These are phyloP conservation scores for Chorisops tibialis DNA, from an alignment of 2,888 invertebrate species.

Conservation along the genomic window DNA sequence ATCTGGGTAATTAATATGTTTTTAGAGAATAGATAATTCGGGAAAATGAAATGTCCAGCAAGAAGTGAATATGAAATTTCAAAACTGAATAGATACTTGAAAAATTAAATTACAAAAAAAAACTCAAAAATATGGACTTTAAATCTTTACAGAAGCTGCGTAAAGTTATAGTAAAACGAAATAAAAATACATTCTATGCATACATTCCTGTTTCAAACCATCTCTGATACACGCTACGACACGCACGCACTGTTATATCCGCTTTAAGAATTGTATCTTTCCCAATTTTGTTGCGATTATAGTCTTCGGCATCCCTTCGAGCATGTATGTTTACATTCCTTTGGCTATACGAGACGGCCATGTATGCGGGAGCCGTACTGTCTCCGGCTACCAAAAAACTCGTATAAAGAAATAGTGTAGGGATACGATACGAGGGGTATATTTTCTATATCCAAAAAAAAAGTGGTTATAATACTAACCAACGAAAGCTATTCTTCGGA, in stretches of 20 bases:
- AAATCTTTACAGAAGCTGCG: no score
- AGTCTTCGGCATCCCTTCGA: constrained; percentile 26
- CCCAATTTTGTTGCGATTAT: constrained; percentile 30
- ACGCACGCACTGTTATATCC: constrained; percentile 25
- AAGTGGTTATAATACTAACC: not conserved
- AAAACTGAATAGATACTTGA: no score
- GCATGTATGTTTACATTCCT: constrained; percentile 17
- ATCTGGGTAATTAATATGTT: no score
- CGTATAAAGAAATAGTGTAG: not conserved
- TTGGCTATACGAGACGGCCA: not conserved
- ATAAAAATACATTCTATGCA: no score
- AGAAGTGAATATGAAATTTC: no score
- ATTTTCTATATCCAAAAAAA: constrained; percentile 5
- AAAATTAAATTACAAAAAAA: no score
- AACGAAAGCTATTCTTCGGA: not conserved
- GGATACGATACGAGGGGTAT: not conserved
- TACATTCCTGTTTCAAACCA: no score
- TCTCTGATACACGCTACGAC: no score
- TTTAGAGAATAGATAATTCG: no score
- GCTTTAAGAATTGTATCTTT: constrained; percentile 33
- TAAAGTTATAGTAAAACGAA: no score
- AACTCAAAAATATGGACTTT: no score
- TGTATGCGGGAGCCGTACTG: constrained; percentile 10
- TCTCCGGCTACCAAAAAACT: not conserved
- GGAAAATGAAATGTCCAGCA: no score